These are phyloP conservation scores for Baccha elongata DNA, from an alignment of 2,888 invertebrate genomes.

Conservation along the genomic window DNA sequence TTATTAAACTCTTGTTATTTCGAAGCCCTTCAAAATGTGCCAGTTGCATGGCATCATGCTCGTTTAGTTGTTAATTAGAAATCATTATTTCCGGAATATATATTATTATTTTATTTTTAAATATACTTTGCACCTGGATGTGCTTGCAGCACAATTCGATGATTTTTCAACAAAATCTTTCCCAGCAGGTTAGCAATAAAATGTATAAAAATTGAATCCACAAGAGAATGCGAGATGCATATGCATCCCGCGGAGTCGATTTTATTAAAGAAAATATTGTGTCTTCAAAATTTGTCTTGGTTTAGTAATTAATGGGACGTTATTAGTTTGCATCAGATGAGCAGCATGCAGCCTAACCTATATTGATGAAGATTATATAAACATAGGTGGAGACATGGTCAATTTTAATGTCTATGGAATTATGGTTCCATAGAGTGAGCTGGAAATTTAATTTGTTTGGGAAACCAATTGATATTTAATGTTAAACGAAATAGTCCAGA, in stretches of 20 bases:
- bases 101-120: not conserved
- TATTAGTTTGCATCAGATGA: constrained; percentile 43
- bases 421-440: constrained; percentile 3
- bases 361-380: constrained; percentile 53
- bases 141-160: constrained; percentile 20
- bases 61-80: constrained; percentile 63
- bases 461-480: constrained; percentile 11
- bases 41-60: constrained; percentile 28
- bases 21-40: constrained; percentile 31
- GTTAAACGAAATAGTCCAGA: too few species aligned
- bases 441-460: constrained; percentile 11
- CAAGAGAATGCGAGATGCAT: constrained; percentile 16
- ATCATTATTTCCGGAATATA: constrained; percentile 56
- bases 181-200: constrained; percentile 47
- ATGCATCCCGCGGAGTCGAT: constrained; percentile 37
- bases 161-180: constrained; percentile 41
- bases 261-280: not conserved
- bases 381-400: constrained; percentile 57
- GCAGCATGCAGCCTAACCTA: constrained; percentile 44
- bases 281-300: constrained; percentile 55
- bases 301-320: constrained; percentile 53
- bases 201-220: constrained; percentile 31
- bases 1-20: constrained; percentile 53
- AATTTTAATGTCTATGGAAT: constrained; percentile 21
- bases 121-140: constrained; percentile 53